Evolutionary conservation across 2,797 vertebrate genomes (phyloP), one percentile per base, ranked within the genome.

Genomic region (Sebastes miniatus): DNA sequence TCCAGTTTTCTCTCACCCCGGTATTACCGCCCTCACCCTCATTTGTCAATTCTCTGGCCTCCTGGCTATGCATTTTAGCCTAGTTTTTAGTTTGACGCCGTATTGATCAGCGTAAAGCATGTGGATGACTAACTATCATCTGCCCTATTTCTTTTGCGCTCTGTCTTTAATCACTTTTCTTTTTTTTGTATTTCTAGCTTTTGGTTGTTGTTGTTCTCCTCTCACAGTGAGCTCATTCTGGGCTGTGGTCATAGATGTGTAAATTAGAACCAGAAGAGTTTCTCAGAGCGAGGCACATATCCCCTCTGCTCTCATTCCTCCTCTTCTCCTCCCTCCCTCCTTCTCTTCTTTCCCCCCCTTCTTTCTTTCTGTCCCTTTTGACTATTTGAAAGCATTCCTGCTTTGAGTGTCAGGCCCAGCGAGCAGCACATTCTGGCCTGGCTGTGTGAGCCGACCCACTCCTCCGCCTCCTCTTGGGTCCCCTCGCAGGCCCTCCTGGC

Each of bases 241-340:
- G 89, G 93, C 91, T 77, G 89, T 87, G 92, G 93, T 93, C 90
- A 94, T 95, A 91, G 90, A 95, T 95, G 94, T 96, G 95, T 95
- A 95, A 96, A 96, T 96, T 94, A 95, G 94, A 95, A 95, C 91
- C 94, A 95, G 95, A 93, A 88, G 80, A 87, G 88, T 93, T 89
- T 92, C 88, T 91, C 87, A 87, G 87, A 93, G 81, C 77, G 83
- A 90, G 88, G 89, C 90, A 83, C 89, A 84, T 71, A 92, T 85
- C 81, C 90, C 88, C 88, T 88, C 77, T 67, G 79, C 90, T 83
- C 86, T 81, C 85, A 77, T 90, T 85, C 85, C 72, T 86, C 64
- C 80, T 87, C 84, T 76, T 84, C 81, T 87, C 81, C 73, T 69
- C 70, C 54, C 74, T 63, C 84, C 66, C 65, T 69, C 70, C 64